These are phyloP conservation scores for Piaya cayana DNA, from an alignment of 2,113 vertebrate genomes.

Conservation along the genomic window DNA sequence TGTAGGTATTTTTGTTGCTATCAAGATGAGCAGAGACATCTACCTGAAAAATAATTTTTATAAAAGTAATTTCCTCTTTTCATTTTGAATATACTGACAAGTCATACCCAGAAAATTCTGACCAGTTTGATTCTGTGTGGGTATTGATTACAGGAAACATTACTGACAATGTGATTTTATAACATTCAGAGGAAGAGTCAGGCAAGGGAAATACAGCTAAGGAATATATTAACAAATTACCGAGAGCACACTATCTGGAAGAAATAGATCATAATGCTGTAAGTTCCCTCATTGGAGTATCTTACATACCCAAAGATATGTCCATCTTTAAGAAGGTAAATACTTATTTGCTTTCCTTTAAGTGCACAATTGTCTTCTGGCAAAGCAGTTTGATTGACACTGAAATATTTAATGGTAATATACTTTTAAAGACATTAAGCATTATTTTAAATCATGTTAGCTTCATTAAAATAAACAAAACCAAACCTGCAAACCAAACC, in stretches of 20 bases:
- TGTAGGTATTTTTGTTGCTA: neutral
- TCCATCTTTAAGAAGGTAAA: neutral
- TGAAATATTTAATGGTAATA: neutral
- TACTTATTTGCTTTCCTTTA: neutral
- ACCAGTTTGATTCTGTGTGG: neutral
- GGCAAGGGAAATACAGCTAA: neutral
- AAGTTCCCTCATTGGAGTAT: accelerated
- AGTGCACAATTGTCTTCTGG: neutral
- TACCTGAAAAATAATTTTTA: neutral
- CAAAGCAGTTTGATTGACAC: neutral
- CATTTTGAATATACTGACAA: neutral
- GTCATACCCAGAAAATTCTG: neutral
- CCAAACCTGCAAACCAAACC: no score
- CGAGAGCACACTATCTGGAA: neutral
- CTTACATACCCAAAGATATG: neutral
- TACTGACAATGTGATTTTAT: neutral
- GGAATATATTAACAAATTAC: neutral
- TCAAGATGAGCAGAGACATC: neutral
- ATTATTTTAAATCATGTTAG: neutral
- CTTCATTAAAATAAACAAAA: neutral
- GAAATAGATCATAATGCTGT: neutral
- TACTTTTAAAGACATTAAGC: neutral
- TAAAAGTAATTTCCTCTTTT: neutral
- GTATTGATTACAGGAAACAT: neutral
- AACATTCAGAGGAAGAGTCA: neutral